These are phyloP conservation scores for Nezara viridula DNA, from an alignment of 2,888 invertebrate species.

Conservation along the genomic window DNA sequence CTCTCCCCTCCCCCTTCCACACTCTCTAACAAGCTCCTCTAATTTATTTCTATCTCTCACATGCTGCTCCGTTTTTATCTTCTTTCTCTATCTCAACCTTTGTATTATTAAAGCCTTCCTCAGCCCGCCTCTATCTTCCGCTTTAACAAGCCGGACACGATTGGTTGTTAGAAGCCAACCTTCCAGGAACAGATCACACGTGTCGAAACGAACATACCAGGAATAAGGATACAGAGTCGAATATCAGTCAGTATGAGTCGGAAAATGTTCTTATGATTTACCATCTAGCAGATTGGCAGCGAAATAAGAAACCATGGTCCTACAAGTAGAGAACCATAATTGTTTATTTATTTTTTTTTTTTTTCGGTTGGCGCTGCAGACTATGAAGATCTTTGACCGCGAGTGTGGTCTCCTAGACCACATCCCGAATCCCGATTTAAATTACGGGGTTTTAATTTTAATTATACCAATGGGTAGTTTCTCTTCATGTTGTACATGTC, in stretches of 20 bases:
- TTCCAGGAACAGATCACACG: neutral
- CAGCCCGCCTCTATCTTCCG: slow-evolving; percentile 11
- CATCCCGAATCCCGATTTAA: too few species aligned
- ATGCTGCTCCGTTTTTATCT: neutral
- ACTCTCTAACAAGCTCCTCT: slow-evolving; percentile 29
- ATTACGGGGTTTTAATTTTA: too few species aligned
- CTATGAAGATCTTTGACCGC: too few species aligned
- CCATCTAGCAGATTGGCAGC: too few species aligned
- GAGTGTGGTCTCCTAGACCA: too few species aligned
- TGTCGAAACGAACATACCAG: neutral
- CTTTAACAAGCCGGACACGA: slow-evolving; percentile 46
- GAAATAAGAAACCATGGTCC: too few species aligned
- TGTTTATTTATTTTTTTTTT: too few species aligned
- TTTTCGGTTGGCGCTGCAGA: too few species aligned
- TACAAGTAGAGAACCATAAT: too few species aligned
- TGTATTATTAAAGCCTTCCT: slow-evolving; percentile 34
- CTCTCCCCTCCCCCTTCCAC: neutral
- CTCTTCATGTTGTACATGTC: too few species aligned
- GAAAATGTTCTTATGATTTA: neutral
- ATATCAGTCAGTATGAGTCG: neutral
- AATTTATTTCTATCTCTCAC: slow-evolving; percentile 37
- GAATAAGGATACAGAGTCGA: neutral
- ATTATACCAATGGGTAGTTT: too few species aligned
- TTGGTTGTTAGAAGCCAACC: slow-evolving; percentile 18
- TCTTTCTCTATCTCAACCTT: neutral